phyloP scores from a whole-genome alignment of 2,888 invertebrate species.

The Eristalinus aeneus region DNA sequence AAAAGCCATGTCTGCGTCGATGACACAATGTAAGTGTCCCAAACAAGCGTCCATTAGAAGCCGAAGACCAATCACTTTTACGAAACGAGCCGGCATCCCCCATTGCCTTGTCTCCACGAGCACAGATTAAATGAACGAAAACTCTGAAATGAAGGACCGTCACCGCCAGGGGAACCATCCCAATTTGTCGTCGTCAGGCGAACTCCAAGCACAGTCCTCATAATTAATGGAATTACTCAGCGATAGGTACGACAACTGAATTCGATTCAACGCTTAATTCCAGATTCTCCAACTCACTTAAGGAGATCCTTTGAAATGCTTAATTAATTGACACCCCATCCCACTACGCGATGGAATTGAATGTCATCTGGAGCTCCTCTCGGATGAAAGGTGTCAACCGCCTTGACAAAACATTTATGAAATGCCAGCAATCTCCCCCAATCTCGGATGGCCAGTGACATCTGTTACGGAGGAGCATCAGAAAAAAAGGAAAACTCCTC shows the following conservation, averaged over 20 bases:
- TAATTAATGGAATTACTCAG: constrained; percentile 18
- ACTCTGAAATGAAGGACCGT: neutral
- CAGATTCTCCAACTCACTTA: constrained; percentile 31
- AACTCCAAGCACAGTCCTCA: neutral
- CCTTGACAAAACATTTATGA: constrained; percentile 20
- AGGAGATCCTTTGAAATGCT: constrained; percentile 14
- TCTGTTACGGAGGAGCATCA: neutral
- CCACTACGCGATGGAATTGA: neutral
- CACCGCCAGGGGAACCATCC: neutral
- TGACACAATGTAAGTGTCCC: neutral
- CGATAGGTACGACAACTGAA: constrained; percentile 11
- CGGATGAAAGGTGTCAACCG: constrained; percentile 13
- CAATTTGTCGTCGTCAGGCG: neutral
- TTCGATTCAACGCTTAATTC: constrained; percentile 21
- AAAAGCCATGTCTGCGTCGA: neutral
- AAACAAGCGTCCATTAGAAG: neutral
- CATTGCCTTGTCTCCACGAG: neutral
- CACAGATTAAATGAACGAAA: neutral
- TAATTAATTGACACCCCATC: constrained; percentile 27
- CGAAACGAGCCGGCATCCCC: neutral
- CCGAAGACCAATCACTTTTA: neutral
- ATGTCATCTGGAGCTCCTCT: constrained; percentile 32
- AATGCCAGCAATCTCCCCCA: constrained; percentile 28
- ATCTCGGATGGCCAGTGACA: neutral
- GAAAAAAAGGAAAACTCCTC: neutral